Percentiles rank a stretch among this genome's conserved stretches.
Evolutionary conservation across 2,888 invertebrate genomes (phyloP).

Genomic region (Phorcus lineatus): DNA sequence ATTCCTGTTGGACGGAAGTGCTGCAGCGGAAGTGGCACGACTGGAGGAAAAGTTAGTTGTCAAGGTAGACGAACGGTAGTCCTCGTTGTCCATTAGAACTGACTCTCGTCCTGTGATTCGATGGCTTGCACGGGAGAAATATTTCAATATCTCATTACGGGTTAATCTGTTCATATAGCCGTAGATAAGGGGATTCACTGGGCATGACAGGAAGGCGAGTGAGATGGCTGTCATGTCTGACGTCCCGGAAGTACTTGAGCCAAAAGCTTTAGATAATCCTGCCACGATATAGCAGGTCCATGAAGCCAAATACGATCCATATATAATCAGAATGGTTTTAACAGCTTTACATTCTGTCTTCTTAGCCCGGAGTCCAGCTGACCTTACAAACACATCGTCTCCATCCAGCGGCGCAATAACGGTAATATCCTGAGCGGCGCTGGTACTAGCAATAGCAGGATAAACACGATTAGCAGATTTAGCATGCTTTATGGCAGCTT

Average conservation of each 20-base stretch:
- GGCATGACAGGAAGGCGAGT: conserved; percentile 50
- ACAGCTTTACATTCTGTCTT: conserved; percentile 59
- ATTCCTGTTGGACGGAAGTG: not conserved
- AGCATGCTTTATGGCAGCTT: conserved; percentile 57
- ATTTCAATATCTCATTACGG: conserved; percentile 53
- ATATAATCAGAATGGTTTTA: conserved; percentile 57
- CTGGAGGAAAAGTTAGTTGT: conserved; percentile 36
- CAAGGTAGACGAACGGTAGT: conserved; percentile 49
- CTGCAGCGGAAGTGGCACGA: conserved; percentile 24
- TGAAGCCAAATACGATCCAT: conserved; percentile 49
- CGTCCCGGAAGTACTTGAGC: conserved; percentile 26
- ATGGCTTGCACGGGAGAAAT: conserved; percentile 41
- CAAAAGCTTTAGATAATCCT: conserved; percentile 31
- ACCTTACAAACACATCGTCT: not conserved
- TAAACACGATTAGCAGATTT: conserved; percentile 48
- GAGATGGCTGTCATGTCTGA: conserved; percentile 49
- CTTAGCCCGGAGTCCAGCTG: not conserved
- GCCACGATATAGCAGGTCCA: conserved; percentile 57
- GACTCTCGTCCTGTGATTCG: conserved; percentile 34
- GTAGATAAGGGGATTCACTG: conserved; percentile 59
- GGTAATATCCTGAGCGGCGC: conserved; percentile 17
- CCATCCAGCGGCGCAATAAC: not conserved
- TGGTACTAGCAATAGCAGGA: conserved; percentile 39
- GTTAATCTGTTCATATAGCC: conserved; percentile 60
- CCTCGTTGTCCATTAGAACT: conserved; percentile 45